Base-by-base conservation (phyloP, 2,888 invertebrate genomes). In the Branchinecta sandiegonensis region DNA sequence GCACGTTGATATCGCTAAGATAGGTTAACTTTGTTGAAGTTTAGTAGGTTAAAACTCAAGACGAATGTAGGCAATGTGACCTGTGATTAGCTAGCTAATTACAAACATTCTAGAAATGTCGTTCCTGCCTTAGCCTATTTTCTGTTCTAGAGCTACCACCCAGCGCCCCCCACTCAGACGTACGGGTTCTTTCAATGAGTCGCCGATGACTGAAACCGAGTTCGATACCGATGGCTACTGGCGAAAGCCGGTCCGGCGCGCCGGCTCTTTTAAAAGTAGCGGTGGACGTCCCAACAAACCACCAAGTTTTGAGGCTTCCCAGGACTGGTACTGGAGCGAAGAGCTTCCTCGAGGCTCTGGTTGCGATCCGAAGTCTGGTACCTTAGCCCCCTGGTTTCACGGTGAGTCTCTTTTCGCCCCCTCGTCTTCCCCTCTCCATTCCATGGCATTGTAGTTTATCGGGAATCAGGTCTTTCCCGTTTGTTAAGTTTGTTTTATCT, bases 301-400 rank as follows among this genome's bases (percentile, higher is more conserved):
- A 9, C 17, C 68, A 2, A 48, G 48, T 47, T 48, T 69, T 13
- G 67, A 69, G 48, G 69, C 68, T 10, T 67, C 67, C 14, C 69
- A 69, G 46, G 69, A 69, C 46, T 69, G 69, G 69, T 69, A 69
- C 63, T 69, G 69, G 69, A 68, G 65, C 13, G 68, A 69, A 17
- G 69, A 69, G 56, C 68, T 69, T 65, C 69, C 69, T 8, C 37
- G 65, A 65, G 69, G 67, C 7, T 47, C 69, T 6, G 69, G 69
- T n/a, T 48, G 67, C 47, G 69, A 69, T 23, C 68, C 67, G 3
- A 68, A 66, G 2, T 68, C 69, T 11, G 69, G 69, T 11, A 48
- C 65, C 65, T 65, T 69, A 66, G 48, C 68, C 46, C 50, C 65
- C 48, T 69, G 69, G 69, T 69, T 69, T 23, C 69, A 69, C 47